A percentile compares a stretch with the other conserved stretches of the same genome.
Evolutionary conservation across 1,140 invertebrate species (phyloP).

Genomic region (Hyles vespertilio): DNA sequence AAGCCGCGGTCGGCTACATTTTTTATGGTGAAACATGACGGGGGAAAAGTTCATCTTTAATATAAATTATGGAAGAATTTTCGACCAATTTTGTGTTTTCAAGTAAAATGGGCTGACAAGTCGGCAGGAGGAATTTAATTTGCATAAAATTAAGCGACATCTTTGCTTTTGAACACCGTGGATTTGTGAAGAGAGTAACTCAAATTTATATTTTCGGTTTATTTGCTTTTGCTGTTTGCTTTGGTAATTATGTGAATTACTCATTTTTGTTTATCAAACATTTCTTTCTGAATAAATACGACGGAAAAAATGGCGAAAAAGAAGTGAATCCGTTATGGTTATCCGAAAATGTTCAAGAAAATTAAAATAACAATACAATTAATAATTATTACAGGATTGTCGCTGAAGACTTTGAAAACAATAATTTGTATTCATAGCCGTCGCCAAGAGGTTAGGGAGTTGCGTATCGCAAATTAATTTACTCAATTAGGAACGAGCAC

Average conservation of each 20-base stretch:
- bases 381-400: no score
- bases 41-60: slow-evolving; percentile 9
- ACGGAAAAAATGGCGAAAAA: no score
- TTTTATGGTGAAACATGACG: slow-evolving; percentile 9
- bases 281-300: no score
- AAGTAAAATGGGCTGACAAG: slow-evolving; percentile 11
- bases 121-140: slow-evolving; percentile 11
- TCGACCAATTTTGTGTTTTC: slow-evolving; percentile 9
- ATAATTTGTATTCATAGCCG: no score
- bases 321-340: no score
- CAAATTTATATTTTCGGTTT: background rate
- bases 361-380: no score
- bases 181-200: background rate
- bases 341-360: no score
- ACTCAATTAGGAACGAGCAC: no score
- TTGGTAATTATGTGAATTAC: background rate
- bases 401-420: no score
- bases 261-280: no score
- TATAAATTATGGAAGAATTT: slow-evolving; percentile 17
- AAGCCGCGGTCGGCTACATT: background rate
- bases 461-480: no score
- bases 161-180: slow-evolving; percentile 8
- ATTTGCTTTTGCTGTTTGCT: background rate
- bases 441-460: no score
- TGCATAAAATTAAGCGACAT: slow-evolving; percentile 17